Conservation (phyloP, 2,888 invertebrate species). For the Teinopalpus imperialis region DNA sequence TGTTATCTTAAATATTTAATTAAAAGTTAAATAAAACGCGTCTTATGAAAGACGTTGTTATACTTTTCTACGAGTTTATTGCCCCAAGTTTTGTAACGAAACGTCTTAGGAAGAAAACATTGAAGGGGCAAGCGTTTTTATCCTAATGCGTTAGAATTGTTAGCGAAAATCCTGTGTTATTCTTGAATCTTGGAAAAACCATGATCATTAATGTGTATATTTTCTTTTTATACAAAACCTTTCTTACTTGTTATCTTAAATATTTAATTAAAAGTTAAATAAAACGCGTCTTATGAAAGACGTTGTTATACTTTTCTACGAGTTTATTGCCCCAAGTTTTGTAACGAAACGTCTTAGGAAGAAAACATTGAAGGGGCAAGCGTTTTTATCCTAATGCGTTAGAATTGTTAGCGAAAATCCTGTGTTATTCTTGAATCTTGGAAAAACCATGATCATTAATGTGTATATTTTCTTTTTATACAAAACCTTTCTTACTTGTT, state of each 20-base stretch:
- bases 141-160: neutral
- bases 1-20: slow-evolving; percentile 2
- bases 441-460: no score
- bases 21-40: no score
- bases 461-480: no score
- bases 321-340: neutral
- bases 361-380: slow-evolving; percentile 12
- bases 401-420: neutral
- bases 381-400: neutral
- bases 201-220: no score
- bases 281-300: no score
- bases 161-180: neutral
- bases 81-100: neutral
- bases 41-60: no score
- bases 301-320: neutral
- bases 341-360: neutral
- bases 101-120: neutral
- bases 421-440: no score
- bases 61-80: neutral
- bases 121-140: slow-evolving; percentile 6
- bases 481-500: no score
- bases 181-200: no score
- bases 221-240: no score
- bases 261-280: slow-evolving; percentile 5
- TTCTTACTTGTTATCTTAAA: neutral